These are phyloP conservation scores for Neogale vison DNA, from an alignment of 2,113 vertebrate species.

Conservation along the genomic window DNA sequence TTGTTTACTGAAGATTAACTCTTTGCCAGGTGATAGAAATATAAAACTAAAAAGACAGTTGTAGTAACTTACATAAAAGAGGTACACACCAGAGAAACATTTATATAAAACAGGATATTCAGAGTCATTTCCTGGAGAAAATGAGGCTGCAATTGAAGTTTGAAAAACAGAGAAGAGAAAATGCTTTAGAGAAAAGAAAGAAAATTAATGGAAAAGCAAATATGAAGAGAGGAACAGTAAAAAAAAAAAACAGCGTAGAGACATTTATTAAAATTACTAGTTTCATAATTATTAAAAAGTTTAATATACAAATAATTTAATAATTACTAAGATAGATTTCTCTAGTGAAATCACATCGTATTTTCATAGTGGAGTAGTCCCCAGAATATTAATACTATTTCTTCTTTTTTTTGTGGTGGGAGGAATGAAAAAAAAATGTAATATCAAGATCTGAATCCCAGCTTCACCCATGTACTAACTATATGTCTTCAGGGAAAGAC, in stretches of 20 bases:
- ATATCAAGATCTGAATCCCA: neutral
- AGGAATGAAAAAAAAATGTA: neutral
- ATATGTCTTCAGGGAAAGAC: neutral
- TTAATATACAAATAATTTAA: neutral
- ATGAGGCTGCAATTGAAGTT: neutral
- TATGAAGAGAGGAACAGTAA: neutral
- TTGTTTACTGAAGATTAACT: neutral
- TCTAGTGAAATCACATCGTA: neutral
- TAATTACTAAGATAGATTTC: neutral
- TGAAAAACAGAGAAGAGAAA: neutral
- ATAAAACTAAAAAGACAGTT: neutral
- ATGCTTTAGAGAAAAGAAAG: neutral
- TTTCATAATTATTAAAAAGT: neutral
- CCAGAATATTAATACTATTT: neutral
- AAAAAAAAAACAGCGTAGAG: neutral
- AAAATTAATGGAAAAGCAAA: neutral
- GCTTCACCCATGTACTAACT: neutral
- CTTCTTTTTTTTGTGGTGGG: neutral
- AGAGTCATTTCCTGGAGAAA: neutral
- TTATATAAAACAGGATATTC: neutral
- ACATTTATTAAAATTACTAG: neutral
- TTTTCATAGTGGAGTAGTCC: neutral
- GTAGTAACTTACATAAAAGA: neutral
- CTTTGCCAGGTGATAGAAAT: neutral
- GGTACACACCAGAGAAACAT: neutral